Conservation (phyloP, 1,140 invertebrate species). For the Atopsyche davidsoni region DNA sequence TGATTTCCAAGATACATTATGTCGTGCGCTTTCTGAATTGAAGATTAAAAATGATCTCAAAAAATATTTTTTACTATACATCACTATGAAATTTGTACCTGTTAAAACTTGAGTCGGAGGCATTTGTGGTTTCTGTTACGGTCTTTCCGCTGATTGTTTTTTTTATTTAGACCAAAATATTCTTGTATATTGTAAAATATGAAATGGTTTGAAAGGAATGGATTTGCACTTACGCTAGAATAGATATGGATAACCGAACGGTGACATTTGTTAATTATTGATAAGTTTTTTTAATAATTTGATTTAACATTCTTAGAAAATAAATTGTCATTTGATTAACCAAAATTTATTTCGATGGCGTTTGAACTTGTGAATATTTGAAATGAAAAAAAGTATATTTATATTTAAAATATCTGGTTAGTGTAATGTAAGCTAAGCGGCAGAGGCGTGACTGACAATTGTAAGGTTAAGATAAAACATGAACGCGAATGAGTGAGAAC, state of each 20-base stretch:
- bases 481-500: slow-evolving; percentile 10
- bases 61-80: slow-evolving; percentile 1
- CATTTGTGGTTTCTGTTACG: slow-evolving; percentile 10
- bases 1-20: too few relatives aligned
- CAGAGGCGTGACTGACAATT: slow-evolving; percentile 22
- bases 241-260: slow-evolving; percentile 14
- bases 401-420: slow-evolving; percentile 12
- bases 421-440: slow-evolving; percentile 9
- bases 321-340: background rate
- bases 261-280: slow-evolving; percentile 18
- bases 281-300: slow-evolving; percentile 6
- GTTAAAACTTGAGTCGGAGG: background rate
- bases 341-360: slow-evolving; percentile 3
- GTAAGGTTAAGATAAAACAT: slow-evolving; percentile 10
- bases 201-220: too few relatives aligned
- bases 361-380: slow-evolving; percentile 13
- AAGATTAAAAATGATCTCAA: background rate
- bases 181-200: slow-evolving; percentile 7
- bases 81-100: slow-evolving; percentile 8
- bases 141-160: slow-evolving; percentile 3
- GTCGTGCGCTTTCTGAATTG: too few relatives aligned
- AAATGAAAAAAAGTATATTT: slow-evolving; percentile 19
- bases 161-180: slow-evolving; percentile 13
- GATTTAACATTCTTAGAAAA: background rate
- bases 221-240: slow-evolving; percentile 3